Evolutionary conservation across 2,797 vertebrate genomes (phyloP).

Genomic region (Protonibea diacanthus): DNA sequence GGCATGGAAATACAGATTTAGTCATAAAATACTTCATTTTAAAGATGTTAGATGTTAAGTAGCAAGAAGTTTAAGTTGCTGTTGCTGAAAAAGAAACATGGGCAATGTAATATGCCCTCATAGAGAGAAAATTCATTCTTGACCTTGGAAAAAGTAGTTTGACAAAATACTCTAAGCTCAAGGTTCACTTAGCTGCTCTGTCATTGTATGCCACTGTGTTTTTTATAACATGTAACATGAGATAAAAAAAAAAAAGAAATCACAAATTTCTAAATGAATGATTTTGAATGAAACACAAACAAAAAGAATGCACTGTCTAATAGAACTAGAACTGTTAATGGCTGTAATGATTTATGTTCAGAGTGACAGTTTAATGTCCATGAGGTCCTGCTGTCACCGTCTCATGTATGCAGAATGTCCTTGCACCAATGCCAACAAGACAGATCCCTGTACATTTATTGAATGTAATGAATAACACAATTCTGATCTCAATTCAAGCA

Average conservation of each 20-base stretch:
- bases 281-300: not conserved
- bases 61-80: not conserved
- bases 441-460: slow-evolving; percentile 29
- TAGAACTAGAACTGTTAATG: not conserved
- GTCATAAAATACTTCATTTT: not conserved
- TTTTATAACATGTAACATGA: not conserved
- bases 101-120: not conserved
- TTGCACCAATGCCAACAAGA: slow-evolving; percentile 27
- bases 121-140: not conserved
- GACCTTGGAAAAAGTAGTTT: not conserved
- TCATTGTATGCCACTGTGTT: no score
- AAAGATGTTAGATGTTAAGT: not conserved
- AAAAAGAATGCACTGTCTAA: not conserved
- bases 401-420: slow-evolving; percentile 4
- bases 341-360: slow-evolving; percentile 5
- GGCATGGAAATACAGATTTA: not conserved
- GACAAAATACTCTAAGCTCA: not conserved
- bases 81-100: not conserved
- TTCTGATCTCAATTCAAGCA: slow-evolving; percentile 53
- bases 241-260: not conserved
- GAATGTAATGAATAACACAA: slow-evolving; percentile 48
- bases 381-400: not conserved
- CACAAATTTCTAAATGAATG: not conserved
- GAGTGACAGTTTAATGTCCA: not conserved
- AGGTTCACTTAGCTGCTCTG: not conserved